These are phyloP conservation scores for Drosophila paucipuncta DNA, from an alignment of 2,888 invertebrate genomes.

Conservation along the genomic window DNA sequence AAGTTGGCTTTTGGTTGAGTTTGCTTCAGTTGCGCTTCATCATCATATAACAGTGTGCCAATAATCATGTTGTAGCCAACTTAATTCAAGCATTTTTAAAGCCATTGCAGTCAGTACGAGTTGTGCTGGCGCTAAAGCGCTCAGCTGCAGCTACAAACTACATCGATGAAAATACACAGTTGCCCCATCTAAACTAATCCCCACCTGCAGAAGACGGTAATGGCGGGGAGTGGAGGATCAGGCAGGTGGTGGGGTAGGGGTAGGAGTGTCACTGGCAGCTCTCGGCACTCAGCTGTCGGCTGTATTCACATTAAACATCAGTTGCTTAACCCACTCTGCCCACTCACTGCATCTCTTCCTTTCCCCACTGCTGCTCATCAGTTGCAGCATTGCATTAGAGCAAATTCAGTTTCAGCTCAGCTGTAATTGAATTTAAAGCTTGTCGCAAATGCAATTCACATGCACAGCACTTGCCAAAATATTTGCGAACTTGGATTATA, in stretches of 20 bases:
- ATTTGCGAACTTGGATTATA: background rate
- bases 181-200: background rate
- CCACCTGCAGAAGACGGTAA: background rate
- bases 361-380: background rate
- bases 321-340: background rate
- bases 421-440: slow-evolving; percentile 40
- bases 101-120: slow-evolving; percentile 29
- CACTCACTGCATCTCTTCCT: background rate
- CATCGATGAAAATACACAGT: background rate
- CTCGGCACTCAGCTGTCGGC: slow-evolving; percentile 5
- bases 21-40: slow-evolving; percentile 19
- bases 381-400: slow-evolving; percentile 23
- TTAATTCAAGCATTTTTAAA: slow-evolving; percentile 57
- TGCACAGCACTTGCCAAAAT: slow-evolving; percentile 12
- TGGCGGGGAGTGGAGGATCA: background rate
- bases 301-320: slow-evolving; percentile 42
- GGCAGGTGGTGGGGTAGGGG: background rate
- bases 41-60: slow-evolving; percentile 6
- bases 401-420: slow-evolving; percentile 35
- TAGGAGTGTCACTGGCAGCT: background rate
- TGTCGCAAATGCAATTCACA: slow-evolving; percentile 43
- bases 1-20: slow-evolving; percentile 24
- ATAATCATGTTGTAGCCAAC: slow-evolving; percentile 51
- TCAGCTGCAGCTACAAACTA: background rate
- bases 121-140: slow-evolving; percentile 27